Evolutionary conservation across 2,797 vertebrate genomes (phyloP).

Genomic region (Helostoma temminkii): DNA sequence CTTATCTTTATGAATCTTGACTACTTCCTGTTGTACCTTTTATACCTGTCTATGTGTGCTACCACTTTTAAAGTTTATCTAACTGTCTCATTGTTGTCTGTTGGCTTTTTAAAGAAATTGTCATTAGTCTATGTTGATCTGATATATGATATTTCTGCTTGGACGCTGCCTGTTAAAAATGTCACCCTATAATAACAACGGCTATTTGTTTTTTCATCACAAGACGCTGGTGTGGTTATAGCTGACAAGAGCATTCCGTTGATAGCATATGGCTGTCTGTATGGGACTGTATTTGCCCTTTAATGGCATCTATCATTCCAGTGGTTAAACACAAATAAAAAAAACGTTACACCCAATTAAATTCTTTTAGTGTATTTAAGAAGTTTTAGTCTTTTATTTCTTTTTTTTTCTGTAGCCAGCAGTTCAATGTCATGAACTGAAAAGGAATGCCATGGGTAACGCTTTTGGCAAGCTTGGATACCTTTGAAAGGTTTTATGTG

Average conservation of each 20-base stretch:
- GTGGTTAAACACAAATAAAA: constrained; percentile 44
- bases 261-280: constrained; percentile 16
- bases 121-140: constrained; percentile 27
- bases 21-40: constrained; percentile 46
- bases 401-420: constrained; percentile 39
- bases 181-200: constrained; percentile 30
- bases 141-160: constrained; percentile 14
- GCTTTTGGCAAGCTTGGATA: constrained; percentile 58
- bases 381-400: constrained; percentile 26
- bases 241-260: constrained; percentile 32
- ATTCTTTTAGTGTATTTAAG: constrained; percentile 33
- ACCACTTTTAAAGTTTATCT: constrained; percentile 23
- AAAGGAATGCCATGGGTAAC: constrained; percentile 54
- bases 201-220: constrained; percentile 32
- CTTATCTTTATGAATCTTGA: constrained; percentile 48
- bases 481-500: constrained; percentile 59
- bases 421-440: constrained; percentile 51
- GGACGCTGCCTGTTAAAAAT: constrained; percentile 19
- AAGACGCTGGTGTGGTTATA: constrained; percentile 29
- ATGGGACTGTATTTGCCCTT: constrained; percentile 28
- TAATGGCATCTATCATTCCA: constrained; percentile 42
- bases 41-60: constrained; percentile 5
- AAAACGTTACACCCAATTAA: constrained; percentile 36
- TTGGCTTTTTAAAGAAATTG: constrained; percentile 17
- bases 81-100: constrained; percentile 26